Evolutionary conservation across 2,888 invertebrate genomes (phyloP).

Genomic region (Notodonta dromedarius): DNA sequence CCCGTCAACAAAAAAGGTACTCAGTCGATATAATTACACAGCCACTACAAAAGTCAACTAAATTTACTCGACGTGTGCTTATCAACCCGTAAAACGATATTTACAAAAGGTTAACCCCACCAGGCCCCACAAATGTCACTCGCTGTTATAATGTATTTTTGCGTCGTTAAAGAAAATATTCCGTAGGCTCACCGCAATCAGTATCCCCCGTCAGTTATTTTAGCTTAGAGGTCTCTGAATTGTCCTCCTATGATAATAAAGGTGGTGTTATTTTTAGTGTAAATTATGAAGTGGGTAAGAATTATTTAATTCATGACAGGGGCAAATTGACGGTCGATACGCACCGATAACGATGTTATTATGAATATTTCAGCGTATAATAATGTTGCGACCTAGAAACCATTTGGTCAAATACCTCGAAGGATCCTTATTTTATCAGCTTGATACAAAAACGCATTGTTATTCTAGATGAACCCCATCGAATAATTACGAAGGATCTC

Average conservation of each 20-base stretch:
- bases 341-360: not conserved
- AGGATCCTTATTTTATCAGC: too few relatives aligned
- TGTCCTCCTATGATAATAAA: not conserved
- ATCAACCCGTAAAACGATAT: slow-evolving; percentile 4
- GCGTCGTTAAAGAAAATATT: slow-evolving; percentile 1
- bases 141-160: not conserved
- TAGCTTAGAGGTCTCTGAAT: not conserved
- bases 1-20: too few relatives aligned
- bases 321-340: slow-evolving; percentile 1
- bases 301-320: slow-evolving; percentile 6
- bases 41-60: not conserved
- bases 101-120: slow-evolving; percentile 6
- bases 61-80: not conserved
- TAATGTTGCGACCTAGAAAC: too few relatives aligned
- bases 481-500: too few relatives aligned
- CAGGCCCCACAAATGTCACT: not conserved
- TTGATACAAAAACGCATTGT: too few relatives aligned
- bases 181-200: not conserved
- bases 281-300: not conserved
- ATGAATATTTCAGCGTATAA: too few relatives aligned
- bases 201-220: not conserved
- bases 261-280: not conserved
- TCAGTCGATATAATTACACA: not conserved
- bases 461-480: too few relatives aligned
- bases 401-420: too few relatives aligned